A percentile compares a stretch with the other conserved stretches of the same genome.
phyloP scores from a whole-genome alignment of 1,140 invertebrate species.

The Yoshiicerus persimilis region DNA sequence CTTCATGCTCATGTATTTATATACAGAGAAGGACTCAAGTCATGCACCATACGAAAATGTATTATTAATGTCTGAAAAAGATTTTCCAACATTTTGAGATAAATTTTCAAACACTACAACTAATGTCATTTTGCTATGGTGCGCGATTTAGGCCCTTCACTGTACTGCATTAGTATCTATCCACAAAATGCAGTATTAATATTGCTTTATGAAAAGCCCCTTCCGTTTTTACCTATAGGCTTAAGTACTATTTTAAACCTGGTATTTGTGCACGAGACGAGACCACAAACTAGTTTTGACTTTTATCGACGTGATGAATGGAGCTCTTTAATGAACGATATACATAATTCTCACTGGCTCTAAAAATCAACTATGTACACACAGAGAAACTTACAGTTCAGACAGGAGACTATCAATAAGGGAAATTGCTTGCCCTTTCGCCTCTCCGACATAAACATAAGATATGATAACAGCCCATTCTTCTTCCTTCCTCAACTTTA shows the following conservation, averaged over 20 bases:
- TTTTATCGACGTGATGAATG: conserved; percentile 43
- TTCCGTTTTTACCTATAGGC: too few species aligned
- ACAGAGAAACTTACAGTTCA: neutral
- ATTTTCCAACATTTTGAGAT: too few species aligned
- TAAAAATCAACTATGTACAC: conserved; percentile 23
- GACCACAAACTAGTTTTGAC: neutral
- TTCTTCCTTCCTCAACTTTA: conserved; percentile 3
- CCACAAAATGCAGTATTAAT: too few species aligned
- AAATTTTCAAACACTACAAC: too few species aligned
- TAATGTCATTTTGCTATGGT: too few species aligned
- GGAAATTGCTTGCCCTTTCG: conserved; percentile 29
- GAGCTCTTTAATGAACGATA: conserved; percentile 40
- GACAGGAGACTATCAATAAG: conserved; percentile 33
- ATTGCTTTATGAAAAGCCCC: too few species aligned
- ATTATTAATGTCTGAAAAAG: too few species aligned
- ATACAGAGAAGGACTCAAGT: too few species aligned
- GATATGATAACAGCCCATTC: conserved; percentile 29
- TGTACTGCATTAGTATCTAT: neutral
- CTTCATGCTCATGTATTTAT: neutral
- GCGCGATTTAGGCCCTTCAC: too few species aligned
- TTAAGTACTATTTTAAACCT: neutral
- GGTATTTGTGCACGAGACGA: neutral
- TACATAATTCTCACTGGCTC: conserved; percentile 27
- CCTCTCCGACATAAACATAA: conserved; percentile 33
- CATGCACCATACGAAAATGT: too few species aligned